Conservation (phyloP, 2,888 invertebrate genomes). For the Hermaeophaga mercurialis region DNA sequence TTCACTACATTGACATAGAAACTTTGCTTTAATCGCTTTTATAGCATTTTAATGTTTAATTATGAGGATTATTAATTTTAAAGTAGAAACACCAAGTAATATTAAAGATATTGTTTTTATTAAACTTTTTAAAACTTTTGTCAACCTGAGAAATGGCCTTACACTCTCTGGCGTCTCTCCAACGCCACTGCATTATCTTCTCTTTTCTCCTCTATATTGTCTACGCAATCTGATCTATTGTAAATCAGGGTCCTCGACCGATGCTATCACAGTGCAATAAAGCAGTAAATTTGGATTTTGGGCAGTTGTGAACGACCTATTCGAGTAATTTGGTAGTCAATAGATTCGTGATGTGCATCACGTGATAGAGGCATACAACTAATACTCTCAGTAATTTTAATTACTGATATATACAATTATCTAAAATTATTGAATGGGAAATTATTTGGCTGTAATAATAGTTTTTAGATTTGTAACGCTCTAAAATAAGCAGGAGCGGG, state of each 20-base stretch:
- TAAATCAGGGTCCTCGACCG: conserved; percentile 35
- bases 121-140: not conserved
- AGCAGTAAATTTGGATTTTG: conserved; percentile 38
- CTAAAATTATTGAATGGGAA: not conserved
- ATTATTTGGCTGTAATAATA: too few relatives aligned
- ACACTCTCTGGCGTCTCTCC: too few relatives aligned
- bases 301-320: conserved; percentile 24
- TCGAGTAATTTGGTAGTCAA: conserved; percentile 18
- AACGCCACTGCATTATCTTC: conserved; percentile 6
- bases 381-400: too few relatives aligned
- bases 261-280: conserved; percentile 36
- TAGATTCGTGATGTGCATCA: conserved; percentile 24
- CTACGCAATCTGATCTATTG: conserved; percentile 34
- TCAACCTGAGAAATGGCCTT: too few relatives aligned
- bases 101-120: not conserved
- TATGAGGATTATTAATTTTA: too few relatives aligned
- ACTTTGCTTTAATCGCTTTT: too few relatives aligned
- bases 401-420: not conserved
- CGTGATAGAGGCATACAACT: too few relatives aligned
- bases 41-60: too few relatives aligned
- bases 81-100: not conserved
- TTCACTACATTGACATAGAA: too few relatives aligned
- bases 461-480: too few relatives aligned
- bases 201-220: conserved; percentile 28
- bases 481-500: too few relatives aligned